Conservation (phyloP, 2,888 invertebrate genomes). For the Limnephilus lunatus region DNA sequence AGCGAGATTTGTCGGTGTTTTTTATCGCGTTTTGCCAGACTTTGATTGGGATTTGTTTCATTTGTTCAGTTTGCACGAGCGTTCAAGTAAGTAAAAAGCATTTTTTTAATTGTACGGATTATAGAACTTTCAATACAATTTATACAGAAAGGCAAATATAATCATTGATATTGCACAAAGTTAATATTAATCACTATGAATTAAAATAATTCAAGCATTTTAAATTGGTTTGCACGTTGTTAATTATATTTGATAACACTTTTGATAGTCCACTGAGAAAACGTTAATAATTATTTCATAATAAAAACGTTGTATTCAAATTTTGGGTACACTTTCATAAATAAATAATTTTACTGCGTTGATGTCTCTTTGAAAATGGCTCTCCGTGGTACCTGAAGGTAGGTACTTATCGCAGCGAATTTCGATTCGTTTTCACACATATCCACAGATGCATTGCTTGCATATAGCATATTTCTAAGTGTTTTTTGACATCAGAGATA, state of each 20-base stretch:
- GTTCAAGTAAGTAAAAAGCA: not conserved
- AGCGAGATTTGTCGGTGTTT: not conserved
- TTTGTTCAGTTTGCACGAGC: not conserved
- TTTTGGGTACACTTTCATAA: too few relatives aligned
- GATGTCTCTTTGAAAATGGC: too few relatives aligned
- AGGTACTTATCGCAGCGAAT: too few relatives aligned
- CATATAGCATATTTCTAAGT: too few relatives aligned
- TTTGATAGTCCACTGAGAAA: not conserved
- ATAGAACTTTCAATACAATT: not conserved
- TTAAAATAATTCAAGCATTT: not conserved
- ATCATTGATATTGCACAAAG: not conserved
- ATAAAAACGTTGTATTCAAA: too few relatives aligned
- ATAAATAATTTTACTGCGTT: too few relatives aligned
- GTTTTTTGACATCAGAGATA: too few relatives aligned
- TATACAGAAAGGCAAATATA: not conserved
- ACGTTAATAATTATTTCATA: too few relatives aligned
- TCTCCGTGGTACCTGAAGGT: too few relatives aligned
- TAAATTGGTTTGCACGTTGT: not conserved
- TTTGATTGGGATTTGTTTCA: not conserved
- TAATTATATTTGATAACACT: not conserved
- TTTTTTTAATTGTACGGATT: not conserved
- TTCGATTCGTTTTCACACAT: too few relatives aligned
- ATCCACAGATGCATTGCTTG: too few relatives aligned
- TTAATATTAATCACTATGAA: not conserved
- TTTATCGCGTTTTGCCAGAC: not conserved